Percentiles rank a stretch among this genome's conserved stretches.
phyloP scores from a whole-genome alignment of 2,888 invertebrate species.

The Brachyptera risi region DNA sequence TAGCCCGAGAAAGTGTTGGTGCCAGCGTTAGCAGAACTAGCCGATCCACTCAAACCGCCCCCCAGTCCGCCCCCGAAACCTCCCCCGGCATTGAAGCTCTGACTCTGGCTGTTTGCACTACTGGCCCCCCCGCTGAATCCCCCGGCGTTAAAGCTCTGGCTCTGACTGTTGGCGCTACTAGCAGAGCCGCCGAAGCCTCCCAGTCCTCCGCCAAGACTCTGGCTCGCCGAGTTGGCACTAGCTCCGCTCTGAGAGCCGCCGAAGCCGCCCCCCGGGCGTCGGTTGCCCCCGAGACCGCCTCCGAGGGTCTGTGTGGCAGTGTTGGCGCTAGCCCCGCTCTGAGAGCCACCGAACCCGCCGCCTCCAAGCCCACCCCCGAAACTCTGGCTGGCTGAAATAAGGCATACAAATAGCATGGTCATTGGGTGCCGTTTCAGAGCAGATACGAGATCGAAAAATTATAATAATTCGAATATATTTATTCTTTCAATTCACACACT shows the following conservation, averaged over 20 bases:
- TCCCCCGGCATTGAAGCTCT: background rate
- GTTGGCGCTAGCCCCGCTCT: background rate
- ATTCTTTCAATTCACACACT: no score
- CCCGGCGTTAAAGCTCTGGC: slow-evolving; percentile 14
- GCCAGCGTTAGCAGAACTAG: slow-evolving; percentile 3
- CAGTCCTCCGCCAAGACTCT: background rate
- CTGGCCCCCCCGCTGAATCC: slow-evolving; percentile 8
- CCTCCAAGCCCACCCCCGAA: background rate
- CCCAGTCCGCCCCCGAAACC: slow-evolving; percentile 9
- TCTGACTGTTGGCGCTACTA: background rate
- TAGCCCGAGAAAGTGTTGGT: background rate
- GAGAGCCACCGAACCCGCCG: background rate
- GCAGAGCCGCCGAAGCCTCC: background rate
- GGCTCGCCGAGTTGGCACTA: background rate
- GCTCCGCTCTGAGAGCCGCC: background rate
- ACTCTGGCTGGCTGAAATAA: no score
- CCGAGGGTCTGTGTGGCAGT: background rate
- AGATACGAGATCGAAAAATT: no score
- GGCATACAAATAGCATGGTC: no score
- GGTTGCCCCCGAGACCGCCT: background rate
- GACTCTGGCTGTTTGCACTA: slow-evolving; percentile 9
- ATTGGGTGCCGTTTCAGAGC: no score
- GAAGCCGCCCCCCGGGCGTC: background rate
- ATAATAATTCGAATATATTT: no score
- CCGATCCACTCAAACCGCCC: no score